phyloP scores from a whole-genome alignment of 2,888 invertebrate genomes.

The Marasmarcha lunaedactyla region DNA sequence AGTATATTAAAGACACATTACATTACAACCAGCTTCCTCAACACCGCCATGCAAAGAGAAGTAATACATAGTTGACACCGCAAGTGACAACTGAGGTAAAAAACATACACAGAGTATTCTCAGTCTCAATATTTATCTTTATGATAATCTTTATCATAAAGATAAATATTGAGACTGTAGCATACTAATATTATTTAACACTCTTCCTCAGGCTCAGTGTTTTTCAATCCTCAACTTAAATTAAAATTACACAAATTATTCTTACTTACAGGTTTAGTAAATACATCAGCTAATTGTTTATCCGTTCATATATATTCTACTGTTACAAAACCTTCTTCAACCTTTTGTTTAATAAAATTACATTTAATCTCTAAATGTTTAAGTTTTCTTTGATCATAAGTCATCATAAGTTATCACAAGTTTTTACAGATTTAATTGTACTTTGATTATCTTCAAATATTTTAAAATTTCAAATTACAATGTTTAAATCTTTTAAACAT shows the following conservation, averaged over 20 bases:
- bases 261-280: conserved; percentile 4
- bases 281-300: conserved; percentile 1
- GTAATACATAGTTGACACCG: no score
- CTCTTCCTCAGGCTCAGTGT: not conserved
- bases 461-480: conserved; percentile 2
- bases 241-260: no score
- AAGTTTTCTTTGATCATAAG: conserved; percentile 3
- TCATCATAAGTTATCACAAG: conserved; percentile 6
- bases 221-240: no score
- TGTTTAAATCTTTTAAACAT: conserved; percentile 4
- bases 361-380: conserved; percentile 8
- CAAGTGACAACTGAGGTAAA: no score
- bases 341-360: conserved; percentile 5
- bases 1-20: no score
- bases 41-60: no score
- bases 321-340: conserved; percentile 1
- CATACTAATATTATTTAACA: no score
- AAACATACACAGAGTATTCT: no score
- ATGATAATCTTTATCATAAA: no score
- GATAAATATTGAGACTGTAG: no score
- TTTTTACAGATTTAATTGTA: conserved; percentile 9
- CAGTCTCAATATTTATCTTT: no score
- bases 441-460: conserved; percentile 8
- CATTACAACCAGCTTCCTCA: no score
- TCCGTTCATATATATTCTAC: conserved; percentile 1